Percentiles rank a stretch among this genome's conserved stretches.
phyloP scores from a whole-genome alignment of 1,140 invertebrate genomes.

The Dendroctonus ponderosae region DNA sequence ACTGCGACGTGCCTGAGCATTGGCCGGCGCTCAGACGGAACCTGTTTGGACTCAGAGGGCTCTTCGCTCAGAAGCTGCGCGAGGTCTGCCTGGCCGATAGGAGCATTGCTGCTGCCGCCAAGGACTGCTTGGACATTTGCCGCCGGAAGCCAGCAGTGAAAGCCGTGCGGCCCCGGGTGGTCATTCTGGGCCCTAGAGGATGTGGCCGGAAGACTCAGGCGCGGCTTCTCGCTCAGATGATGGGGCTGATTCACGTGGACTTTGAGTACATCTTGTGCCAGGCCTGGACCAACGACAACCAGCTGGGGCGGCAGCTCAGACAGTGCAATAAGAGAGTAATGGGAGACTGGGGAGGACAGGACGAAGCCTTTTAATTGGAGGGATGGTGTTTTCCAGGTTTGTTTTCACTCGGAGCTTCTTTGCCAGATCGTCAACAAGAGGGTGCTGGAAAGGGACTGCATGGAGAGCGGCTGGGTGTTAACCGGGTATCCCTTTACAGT shows the following conservation, averaged over 20 bases:
- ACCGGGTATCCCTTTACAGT: constrained; percentile 57
- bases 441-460: constrained; percentile 56
- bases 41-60: constrained; percentile 38
- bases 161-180: constrained; percentile 49
- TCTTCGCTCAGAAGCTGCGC: constrained; percentile 41
- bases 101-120: constrained; percentile 29
- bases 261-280: constrained; percentile 57
- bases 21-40: constrained; percentile 45
- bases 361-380: background rate
- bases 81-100: constrained; percentile 26
- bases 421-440: constrained; percentile 54
- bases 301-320: constrained; percentile 54
- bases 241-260: constrained; percentile 56
- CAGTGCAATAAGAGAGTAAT: constrained; percentile 43
- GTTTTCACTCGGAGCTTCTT: constrained; percentile 51
- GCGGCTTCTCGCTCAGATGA: constrained; percentile 47
- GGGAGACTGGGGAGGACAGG: background rate
- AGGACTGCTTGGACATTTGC: constrained; percentile 38
- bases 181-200: constrained; percentile 55
- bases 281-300: constrained; percentile 51
- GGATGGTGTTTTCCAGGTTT: constrained; percentile 35
- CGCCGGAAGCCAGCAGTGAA: constrained; percentile 36
- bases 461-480: constrained; percentile 62
- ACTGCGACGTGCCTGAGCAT: constrained; percentile 39
- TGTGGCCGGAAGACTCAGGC: constrained; percentile 54